Conservation (phyloP, 2,113 vertebrate genomes). For the Capra hircus region DNA sequence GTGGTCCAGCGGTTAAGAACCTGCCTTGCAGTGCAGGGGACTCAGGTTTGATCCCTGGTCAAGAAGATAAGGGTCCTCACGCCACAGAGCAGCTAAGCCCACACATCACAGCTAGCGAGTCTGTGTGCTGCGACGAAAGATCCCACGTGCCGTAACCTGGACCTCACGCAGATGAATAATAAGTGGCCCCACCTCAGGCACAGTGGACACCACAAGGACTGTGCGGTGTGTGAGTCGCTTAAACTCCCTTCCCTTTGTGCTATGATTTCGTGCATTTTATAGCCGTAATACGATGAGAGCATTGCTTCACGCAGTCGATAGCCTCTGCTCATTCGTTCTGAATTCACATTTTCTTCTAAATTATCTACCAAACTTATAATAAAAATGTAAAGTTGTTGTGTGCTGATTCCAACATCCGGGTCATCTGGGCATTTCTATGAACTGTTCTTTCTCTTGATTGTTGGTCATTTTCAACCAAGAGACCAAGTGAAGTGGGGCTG, state of each 20-base stretch:
- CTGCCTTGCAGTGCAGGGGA: not conserved
- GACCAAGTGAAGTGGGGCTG: not conserved
- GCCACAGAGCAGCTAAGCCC: not conserved
- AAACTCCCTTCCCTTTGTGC: not conserved
- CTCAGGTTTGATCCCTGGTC: not conserved
- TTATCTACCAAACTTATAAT: not conserved
- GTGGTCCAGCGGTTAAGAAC: not conserved
- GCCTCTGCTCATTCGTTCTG: not conserved
- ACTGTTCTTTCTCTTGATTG: not conserved
- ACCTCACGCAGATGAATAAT: not conserved
- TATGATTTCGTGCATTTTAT: not conserved
- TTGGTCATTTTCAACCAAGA: not conserved
- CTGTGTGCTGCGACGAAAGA: not conserved
- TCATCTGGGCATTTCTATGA: too few relatives aligned
- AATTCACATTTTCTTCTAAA: not conserved
- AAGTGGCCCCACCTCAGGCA: fast-evolving
- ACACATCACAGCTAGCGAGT: not conserved
- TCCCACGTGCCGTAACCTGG: fast-evolving
- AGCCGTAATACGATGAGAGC: not conserved
- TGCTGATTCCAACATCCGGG: not conserved
- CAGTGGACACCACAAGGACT: fast-evolving
- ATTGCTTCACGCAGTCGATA: not conserved
- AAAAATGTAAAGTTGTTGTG: not conserved
- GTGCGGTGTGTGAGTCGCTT: fast-evolving
- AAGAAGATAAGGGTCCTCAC: not conserved